Base-by-base conservation (phyloP, 2,113 vertebrate species). In the Prunella fulvescens region DNA sequence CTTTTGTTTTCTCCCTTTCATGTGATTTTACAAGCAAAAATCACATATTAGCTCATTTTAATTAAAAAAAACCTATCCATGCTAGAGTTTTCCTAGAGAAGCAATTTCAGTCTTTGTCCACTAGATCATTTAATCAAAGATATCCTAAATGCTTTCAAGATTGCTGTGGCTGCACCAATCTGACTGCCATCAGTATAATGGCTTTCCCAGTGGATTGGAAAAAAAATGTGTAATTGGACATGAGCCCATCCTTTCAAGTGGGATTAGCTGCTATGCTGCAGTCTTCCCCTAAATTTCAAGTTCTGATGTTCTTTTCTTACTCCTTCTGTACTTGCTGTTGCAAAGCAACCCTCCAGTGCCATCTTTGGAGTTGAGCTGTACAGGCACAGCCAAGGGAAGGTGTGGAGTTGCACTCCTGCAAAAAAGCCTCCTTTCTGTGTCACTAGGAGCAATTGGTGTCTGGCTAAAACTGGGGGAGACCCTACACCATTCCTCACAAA, bases 111-210 rank as follows among this genome's bases (percentile, higher is more conserved):
- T 66, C 61, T 92, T 96, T 97, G 77, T 76, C 77, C 96, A 62
- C 76, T 90, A 42, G 93, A 96, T 97, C 65, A 88, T 97, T 97
- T 96, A 95, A 96, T 95, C 90, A 96, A 90, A 97, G 91, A 93
- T 89, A 95, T 24, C 76, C 50, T 88, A 77, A 94, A 69, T 66
- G 44, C 81, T 96, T 96, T 96, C 86, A 95, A 90, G 95, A 97
- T 96, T 86, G 94, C 93, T 70, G 56, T 53, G 70, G 69, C 78
- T 94, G 92, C 71, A 92, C 82, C 91, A 81, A 53, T 95, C 90
- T 6, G 22, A 90, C 96, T 91, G 89, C 81, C 91, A 93, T 94
- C 88, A 90, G 60, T 67, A 29, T 93, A 96, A 97, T 81, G 89
- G 74, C 58, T 95, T 97, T 92, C 77, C 93, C 89, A 93, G 47